Conservation (phyloP, 1,140 invertebrate species). For the Samia ricini region DNA sequence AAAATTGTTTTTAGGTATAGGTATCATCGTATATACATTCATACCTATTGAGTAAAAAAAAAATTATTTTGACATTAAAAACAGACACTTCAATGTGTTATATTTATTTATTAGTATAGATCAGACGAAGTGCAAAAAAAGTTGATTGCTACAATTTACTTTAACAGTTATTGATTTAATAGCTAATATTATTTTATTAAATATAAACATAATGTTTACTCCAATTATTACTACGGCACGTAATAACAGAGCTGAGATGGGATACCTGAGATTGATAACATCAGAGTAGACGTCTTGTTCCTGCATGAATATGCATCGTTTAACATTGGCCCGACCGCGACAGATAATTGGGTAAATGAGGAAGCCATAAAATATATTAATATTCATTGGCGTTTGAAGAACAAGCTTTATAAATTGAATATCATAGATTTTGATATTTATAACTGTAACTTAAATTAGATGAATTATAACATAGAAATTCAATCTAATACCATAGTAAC, state of each 20-base stretch:
- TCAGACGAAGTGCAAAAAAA: not conserved
- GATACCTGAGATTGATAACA: constrained; percentile 7
- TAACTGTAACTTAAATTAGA: not conserved
- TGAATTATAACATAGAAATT: not conserved
- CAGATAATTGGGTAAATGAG: constrained; percentile 30
- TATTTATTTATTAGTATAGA: no score
- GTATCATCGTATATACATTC: no score
- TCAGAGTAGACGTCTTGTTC: constrained; percentile 9
- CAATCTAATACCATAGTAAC: not conserved
- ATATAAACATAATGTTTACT: not conserved
- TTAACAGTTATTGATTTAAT: not conserved
- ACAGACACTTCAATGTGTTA: no score
- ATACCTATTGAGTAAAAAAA: no score
- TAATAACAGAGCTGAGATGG: not conserved
- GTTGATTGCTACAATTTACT: not conserved
- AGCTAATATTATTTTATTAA: not conserved
- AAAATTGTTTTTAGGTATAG: no score
- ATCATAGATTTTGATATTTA: not conserved
- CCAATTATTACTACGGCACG: not conserved
- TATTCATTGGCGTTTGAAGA: constrained; percentile 20
- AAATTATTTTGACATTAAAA: no score
- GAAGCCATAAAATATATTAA: constrained; percentile 23
- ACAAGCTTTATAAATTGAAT: constrained; percentile 25
- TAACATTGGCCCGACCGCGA: constrained; percentile 9
- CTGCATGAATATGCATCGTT: constrained; percentile 25